Evolutionary conservation across 2,113 vertebrate species (phyloP), one percentile per base, ranked within the genome.

Genomic region (Austrofundulus limnaeus): DNA sequence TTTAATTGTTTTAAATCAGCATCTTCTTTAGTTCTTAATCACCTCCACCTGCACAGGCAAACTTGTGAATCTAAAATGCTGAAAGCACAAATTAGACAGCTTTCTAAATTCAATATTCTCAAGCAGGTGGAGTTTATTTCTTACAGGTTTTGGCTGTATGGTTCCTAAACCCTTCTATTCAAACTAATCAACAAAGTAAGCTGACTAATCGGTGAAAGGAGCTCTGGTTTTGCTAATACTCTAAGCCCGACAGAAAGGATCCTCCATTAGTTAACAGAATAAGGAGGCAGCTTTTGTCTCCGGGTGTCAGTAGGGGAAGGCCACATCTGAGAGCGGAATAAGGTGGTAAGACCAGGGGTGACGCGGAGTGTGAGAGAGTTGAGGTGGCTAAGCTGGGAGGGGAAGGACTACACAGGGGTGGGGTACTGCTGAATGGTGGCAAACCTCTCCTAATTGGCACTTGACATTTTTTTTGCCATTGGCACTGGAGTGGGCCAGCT

Each of bases 371-470:
- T 90, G 87, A 87, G 90, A 90, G 88, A 89, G 87, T 87, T 80
- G 83, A 79, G 85, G 82, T 74, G 75, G 76, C 72, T 73, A 64
- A 68, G 81, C 68, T 63, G 78, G 83, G 81, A 85, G 83, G 84
- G 75, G 71, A 73, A 72, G 77, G 84, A 74, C 84, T 75, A 83
- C 70, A 87, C 70, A 87, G 82, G 82, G 88, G 88, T 88, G 89
- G 90, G 89, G 90, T 85, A 61, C 77, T 41, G 62, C 71, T 91
- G 91, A 91, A 92, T 90, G 87, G 87, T 89, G 82, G 88, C 89
- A 91, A 92, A 92, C 86, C 90, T 89, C 90, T 88, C 83, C 89
- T 93, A 93, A 92, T 92, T 92, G 90, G 89, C 90, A 91, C 91
- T 93, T 93, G 91, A 92, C 90, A 92, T 93, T 92, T 92, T n/a